These are phyloP conservation scores for Drosophila eohydei DNA, from an alignment of 2,888 invertebrate species.

Conservation along the genomic window DNA sequence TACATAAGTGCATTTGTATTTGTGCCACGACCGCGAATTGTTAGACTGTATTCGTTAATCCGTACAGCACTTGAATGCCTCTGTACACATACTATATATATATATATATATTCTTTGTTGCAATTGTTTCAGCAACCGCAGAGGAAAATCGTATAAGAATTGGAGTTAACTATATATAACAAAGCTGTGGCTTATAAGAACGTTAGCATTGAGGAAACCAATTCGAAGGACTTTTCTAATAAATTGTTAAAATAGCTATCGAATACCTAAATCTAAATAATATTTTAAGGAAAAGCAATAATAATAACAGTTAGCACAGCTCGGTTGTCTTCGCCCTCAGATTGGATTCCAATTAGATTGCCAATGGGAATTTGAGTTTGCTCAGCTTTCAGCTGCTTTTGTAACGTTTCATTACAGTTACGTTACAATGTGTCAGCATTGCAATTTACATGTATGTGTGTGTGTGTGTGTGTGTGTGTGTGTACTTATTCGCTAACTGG, in stretches of 20 bases:
- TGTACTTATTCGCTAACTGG: conserved; percentile 42
- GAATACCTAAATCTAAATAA: not conserved
- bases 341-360: not conserved
- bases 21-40: conserved; percentile 48
- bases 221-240: not conserved
- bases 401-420: too few species aligned
- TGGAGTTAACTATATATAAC: not conserved
- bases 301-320: not conserved
- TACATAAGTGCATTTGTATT: conserved; percentile 7
- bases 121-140: conserved; percentile 2
- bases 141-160: not conserved
- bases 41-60: not conserved
- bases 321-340: not conserved
- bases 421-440: too few species aligned
- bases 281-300: not conserved
- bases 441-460: conserved; percentile 1
- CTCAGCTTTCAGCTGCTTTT: not conserved
- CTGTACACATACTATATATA: conserved; percentile 2
- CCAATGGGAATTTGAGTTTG: not conserved
- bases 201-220: not conserved
- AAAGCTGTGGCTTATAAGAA: not conserved
- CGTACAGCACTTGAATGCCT: conserved; percentile 2
- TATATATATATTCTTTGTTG: not conserved
- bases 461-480: conserved; percentile 15
- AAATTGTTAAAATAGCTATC: not conserved